A percentile compares a stretch with the other conserved stretches of the same genome.
phyloP scores from a whole-genome alignment of 2,888 invertebrate genomes.

The Drosophila anceps region DNA sequence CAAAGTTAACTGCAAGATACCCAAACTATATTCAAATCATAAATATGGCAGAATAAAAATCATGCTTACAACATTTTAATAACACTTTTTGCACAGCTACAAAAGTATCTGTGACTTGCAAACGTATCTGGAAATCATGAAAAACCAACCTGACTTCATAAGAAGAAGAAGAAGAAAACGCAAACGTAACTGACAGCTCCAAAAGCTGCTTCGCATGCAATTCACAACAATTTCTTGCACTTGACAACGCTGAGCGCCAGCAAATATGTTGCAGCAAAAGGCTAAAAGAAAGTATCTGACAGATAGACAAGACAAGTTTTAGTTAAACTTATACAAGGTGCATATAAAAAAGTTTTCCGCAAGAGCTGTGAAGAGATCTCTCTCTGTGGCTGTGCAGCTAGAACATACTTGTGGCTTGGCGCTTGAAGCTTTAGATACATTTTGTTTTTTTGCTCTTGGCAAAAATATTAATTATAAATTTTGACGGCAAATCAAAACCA shows the following conservation, averaged over 20 bases:
- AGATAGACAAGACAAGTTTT: slow-evolving; percentile 30
- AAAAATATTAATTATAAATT: slow-evolving; percentile 46
- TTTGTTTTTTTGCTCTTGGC: slow-evolving; percentile 3
- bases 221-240: slow-evolving; percentile 23
- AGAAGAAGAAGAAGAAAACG: background rate
- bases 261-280: slow-evolving; percentile 13
- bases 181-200: slow-evolving; percentile 17
- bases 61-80: background rate
- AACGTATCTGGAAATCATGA: slow-evolving; percentile 11
- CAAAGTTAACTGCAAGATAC: background rate
- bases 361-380: too few species aligned
- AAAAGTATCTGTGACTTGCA: slow-evolving; percentile 5
- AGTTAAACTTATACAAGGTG: slow-evolving; percentile 2
- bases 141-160: slow-evolving; percentile 4
- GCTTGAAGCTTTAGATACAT: slow-evolving; percentile 17
- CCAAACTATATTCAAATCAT: background rate
- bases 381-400: background rate
- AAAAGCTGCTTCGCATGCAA: slow-evolving; percentile 14
- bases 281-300: slow-evolving; percentile 17
- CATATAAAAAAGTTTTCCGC: slow-evolving; percentile 10
- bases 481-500: slow-evolving; percentile 55
- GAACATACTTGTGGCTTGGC: background rate
- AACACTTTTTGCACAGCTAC: slow-evolving; percentile 1
- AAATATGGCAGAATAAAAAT: background rate
- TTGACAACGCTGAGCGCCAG: slow-evolving; percentile 26